Evolutionary conservation across 2,113 vertebrate species (phyloP), one percentile per base, ranked within the genome.

Genomic region (Telmatochromis bifrenatus): DNA sequence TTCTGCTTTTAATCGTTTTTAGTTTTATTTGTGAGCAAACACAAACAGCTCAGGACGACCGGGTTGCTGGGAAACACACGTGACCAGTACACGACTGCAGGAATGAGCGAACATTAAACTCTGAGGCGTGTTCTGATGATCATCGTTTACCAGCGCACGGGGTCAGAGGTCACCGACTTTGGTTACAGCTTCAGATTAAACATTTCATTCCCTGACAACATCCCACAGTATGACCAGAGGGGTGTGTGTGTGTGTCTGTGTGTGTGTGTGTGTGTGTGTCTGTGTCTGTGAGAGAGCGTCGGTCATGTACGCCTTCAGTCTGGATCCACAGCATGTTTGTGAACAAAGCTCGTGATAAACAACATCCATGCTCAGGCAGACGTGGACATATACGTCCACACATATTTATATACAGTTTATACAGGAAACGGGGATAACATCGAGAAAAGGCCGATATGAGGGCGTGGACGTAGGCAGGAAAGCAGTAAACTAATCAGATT

Each of bases 331-430:
- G 77, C 62, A 45, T 85, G 83, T 88, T 83, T 62, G 87, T 88
- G 87, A 89, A 58, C 17, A 87, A 45, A 83, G 81, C 84, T 90
- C 86, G 37, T 92, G 88, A 87, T 87, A 88, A 92, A 93, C 86
- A 88, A 94, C 84, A 90, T 93, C 92, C 95, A 96, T 96, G 96
- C 96, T 96, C 86, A 88, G 91, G 91, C 93, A 94, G 94, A 92
- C 87, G 45, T 47, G 45, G 14, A 47, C 45, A 47, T 47, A 47
- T 47, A 47, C 45, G 94, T 94, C 93, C 91, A 94, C 91, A 94
- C 93, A 95, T 91, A 95, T 88, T 93, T 95, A 95, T 94, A 93
- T 96, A 96, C 95, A 96, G 92, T 95, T 95, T 96, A 95, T 95
- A 95, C 95, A 96, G 92, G 92, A 90, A 93, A 96, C 88, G 90